Conservation (phyloP, 2,888 invertebrate genomes). For the Lymantria monacha region DNA sequence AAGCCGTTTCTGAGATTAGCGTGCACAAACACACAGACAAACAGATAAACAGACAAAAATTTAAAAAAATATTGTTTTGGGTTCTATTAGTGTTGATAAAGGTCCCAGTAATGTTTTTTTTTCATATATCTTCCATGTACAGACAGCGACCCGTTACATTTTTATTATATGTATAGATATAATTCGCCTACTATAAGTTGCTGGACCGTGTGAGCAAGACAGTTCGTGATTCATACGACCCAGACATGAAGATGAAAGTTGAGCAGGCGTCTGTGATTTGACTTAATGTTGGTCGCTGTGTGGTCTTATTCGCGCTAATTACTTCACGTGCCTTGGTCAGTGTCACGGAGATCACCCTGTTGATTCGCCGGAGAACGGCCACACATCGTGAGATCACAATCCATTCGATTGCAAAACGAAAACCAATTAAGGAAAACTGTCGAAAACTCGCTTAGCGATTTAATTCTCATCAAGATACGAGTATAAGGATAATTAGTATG, state of each 20-base stretch:
- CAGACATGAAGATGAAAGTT: conserved; percentile 59
- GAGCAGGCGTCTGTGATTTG: conserved; percentile 40
- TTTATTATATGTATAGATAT: too few species aligned
- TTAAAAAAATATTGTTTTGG: too few species aligned
- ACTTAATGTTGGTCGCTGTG: conserved; percentile 49
- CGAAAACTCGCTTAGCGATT: conserved; percentile 59
- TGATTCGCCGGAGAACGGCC: conserved; percentile 53
- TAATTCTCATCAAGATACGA: conserved; percentile 49
- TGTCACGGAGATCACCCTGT: conserved; percentile 60
- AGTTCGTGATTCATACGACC: conserved; percentile 54
- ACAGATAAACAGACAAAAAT: too few species aligned
- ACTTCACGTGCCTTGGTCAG: conserved; percentile 46
- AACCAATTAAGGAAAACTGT: conserved; percentile 71
- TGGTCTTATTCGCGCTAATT: conserved; percentile 62
- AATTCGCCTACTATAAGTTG: too few species aligned
- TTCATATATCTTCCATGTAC: too few species aligned
- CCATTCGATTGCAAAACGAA: conserved; percentile 55
- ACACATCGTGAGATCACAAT: conserved; percentile 56
- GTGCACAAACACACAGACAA: too few species aligned
- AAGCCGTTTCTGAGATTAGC: too few species aligned
- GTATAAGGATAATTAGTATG: conserved; percentile 53
- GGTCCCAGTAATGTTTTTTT: too few species aligned
- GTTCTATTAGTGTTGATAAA: too few species aligned
- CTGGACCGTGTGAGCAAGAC: neutral
- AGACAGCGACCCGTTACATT: too few species aligned